These are phyloP conservation scores for Stercorarius parasiticus DNA, from an alignment of 2,113 vertebrate species.

Conservation along the genomic window DNA sequence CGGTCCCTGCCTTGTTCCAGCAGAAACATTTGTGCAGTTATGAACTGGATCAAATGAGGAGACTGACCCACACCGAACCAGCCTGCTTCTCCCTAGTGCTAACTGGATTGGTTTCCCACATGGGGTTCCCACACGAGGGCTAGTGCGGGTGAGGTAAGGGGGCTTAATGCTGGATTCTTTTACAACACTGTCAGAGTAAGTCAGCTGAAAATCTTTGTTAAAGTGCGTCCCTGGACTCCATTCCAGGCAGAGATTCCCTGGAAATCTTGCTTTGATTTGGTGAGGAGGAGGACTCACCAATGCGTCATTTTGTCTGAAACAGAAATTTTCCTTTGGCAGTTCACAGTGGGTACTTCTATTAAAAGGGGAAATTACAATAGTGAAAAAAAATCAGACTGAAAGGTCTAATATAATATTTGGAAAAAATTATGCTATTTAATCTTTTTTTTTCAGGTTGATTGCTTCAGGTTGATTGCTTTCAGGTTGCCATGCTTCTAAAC, in stretches of 20 bases:
- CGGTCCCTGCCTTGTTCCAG: not conserved
- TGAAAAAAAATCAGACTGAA: not conserved
- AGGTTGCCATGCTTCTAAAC: not conserved
- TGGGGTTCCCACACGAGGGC: not conserved
- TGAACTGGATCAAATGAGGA: not conserved
- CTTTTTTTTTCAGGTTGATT: not conserved
- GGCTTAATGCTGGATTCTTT: not conserved
- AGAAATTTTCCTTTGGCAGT: not conserved
- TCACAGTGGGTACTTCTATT: not conserved
- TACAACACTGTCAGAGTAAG: not conserved
- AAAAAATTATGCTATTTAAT: not conserved
- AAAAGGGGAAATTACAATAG: not conserved
- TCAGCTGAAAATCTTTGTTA: not conserved
- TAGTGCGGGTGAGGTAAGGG: not conserved
- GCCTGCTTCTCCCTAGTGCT: not conserved
- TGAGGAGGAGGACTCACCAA: not conserved
- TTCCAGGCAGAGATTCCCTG: not conserved
- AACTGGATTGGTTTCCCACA: rapidly evolving
- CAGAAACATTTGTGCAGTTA: not conserved
- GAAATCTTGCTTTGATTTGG: not conserved
- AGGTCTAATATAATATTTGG: not conserved
- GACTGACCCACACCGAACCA: not conserved
- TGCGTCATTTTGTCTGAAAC: not conserved
- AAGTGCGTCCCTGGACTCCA: not conserved
- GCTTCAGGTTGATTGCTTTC: not conserved